Evolutionary conservation across 92 coral and sea anemone species (phyloP), one percentile per base, ranked within the genome.

Genomic region (Plumapathes pennacea): DNA sequence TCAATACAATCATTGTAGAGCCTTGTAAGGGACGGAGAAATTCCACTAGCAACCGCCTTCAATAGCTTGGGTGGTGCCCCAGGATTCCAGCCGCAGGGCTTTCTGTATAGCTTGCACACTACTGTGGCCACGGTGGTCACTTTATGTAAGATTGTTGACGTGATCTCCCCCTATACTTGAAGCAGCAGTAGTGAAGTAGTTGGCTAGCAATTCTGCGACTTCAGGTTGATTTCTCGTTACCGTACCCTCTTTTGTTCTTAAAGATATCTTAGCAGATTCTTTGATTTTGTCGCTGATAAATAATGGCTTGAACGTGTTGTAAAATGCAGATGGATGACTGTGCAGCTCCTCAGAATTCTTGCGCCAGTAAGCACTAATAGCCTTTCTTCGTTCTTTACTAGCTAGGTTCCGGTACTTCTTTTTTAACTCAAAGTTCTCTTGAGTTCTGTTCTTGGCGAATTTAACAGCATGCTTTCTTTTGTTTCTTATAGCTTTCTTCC

Each of bases 301-400:
- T 53, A n/a, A n/a, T 29, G 56, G 74, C 19, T 54, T 67, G 41
- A 54, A 45, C 13, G 57, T 43, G 50, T 61, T 28, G 14, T 61
- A 61, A 14, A 61, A 45, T 49, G 42, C 49, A 0, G 50, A 27
- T 12, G 60, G 60, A 3, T 53, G 25, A 25, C n/a, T 19, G 7
- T 21, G 50, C 50, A 44, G 52, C 26, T 51, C 62, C 46, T 50
- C 62, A 19, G 62, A 26, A 15, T 14, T 65, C 15, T 25, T 51
- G 4, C 38, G 27, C 49, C 72, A 50, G 60, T 36, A 34, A 13
- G 48, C 72, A 15, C 50, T 27, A 19, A 37, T 42, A 18, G 72
- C 72, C 51, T 65, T 65, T 54, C 72, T 65, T 3, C 60, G 31
- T 30, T 48, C 50, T 7, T 32, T 25, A 17, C 24, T 50, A 0